Conservation (phyloP, 2,797 vertebrate species). For the Macropodus opercularis region DNA sequence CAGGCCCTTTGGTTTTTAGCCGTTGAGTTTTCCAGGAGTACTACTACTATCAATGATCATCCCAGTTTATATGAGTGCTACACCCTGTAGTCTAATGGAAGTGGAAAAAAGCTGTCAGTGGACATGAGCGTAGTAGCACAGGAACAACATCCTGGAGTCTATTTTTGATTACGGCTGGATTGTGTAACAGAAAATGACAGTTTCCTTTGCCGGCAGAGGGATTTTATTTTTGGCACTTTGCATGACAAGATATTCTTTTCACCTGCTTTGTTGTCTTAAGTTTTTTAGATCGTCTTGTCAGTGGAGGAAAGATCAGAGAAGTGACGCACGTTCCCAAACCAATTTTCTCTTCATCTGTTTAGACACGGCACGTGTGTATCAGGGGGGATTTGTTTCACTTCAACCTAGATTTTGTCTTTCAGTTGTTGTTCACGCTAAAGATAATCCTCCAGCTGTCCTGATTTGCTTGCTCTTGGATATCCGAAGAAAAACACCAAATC, state of each 20-base stretch:
- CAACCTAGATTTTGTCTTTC: neutral
- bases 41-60: conserved; percentile 36
- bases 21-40: conserved; percentile 51
- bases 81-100: conserved; percentile 29
- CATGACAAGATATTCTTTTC: conserved; percentile 39
- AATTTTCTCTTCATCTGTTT: neutral
- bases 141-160: conserved; percentile 71
- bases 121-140: conserved; percentile 43
- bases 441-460: conserved; percentile 35
- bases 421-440: conserved; percentile 18
- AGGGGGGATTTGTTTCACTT: neutral
- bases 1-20: conserved; percentile 36
- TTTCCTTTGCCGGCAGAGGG: conserved; percentile 51
- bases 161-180: conserved; percentile 62
- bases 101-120: conserved; percentile 65
- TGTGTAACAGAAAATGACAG: conserved; percentile 62
- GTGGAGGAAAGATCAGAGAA: conserved; percentile 10
- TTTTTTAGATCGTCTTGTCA: conserved; percentile 35
- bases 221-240: conserved; percentile 48
- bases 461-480: conserved; percentile 12
- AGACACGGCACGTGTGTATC: neutral
- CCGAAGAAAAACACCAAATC: conserved; percentile 34
- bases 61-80: conserved; percentile 36
- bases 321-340: conserved; percentile 2
- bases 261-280: conserved; percentile 21